A percentile compares a stretch with the other conserved stretches of the same genome.
Evolutionary conservation across 2,797 vertebrate species (phyloP).

Genomic region (Neosilurus mollespiculum): DNA sequence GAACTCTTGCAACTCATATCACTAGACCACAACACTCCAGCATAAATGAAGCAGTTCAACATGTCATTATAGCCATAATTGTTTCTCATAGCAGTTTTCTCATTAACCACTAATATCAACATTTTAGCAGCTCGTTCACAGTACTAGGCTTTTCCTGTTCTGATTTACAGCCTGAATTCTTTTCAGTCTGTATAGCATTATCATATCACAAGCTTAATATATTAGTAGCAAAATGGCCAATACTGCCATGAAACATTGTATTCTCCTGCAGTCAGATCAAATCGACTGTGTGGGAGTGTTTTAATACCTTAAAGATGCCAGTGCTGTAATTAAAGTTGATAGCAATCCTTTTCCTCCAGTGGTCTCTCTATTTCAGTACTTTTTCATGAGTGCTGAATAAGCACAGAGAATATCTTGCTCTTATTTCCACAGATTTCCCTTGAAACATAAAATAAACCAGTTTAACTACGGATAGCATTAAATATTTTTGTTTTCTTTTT

Average conservation of each 20-base stretch:
- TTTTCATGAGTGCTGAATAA: background rate
- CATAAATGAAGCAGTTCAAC: too few species aligned
- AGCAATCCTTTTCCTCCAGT: background rate
- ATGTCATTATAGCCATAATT: background rate
- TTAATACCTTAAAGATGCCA: constrained; percentile 22
- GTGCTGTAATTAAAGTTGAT: constrained; percentile 22
- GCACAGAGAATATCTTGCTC: background rate
- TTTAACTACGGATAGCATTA: background rate
- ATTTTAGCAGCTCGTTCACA: background rate
- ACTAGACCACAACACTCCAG: background rate
- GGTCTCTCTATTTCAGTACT: background rate
- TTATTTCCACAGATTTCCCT: background rate
- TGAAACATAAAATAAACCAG: background rate
- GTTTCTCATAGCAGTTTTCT: background rate
- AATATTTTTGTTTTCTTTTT: background rate
- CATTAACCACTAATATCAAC: background rate
- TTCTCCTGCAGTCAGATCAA: constrained; percentile 7
- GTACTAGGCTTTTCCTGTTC: background rate
- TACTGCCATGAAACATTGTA: background rate
- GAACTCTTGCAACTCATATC: background rate
- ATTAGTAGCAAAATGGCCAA: background rate
- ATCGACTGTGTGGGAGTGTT: background rate
- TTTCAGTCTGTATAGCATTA: background rate
- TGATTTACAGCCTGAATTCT: background rate
- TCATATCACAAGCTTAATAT: background rate